Conservation (phyloP, 2,797 vertebrate species). For the Acanthurus leucopareius region DNA sequence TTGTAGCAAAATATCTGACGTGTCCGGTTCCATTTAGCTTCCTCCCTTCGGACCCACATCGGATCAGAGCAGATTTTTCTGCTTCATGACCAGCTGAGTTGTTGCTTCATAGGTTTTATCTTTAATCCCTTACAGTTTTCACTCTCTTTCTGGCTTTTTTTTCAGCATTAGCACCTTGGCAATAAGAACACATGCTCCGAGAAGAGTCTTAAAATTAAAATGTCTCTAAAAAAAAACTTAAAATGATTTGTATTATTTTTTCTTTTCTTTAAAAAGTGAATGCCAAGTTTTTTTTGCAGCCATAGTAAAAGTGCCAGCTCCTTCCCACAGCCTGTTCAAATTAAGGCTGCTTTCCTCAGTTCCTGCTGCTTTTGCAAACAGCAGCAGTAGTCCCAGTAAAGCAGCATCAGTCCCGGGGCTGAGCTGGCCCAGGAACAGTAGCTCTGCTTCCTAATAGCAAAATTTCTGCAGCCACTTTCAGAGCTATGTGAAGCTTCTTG, state of each 20-base stretch:
- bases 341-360: slow-evolving; percentile 49
- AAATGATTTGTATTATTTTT: not conserved
- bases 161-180: not conserved
- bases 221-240: not conserved
- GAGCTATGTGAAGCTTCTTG: slow-evolving; percentile 55
- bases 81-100: slow-evolving; percentile 21
- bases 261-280: slow-evolving; percentile 19
- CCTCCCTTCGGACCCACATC: slow-evolving; percentile 13
- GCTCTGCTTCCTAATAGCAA: slow-evolving; percentile 43
- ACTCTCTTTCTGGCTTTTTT: slow-evolving; percentile 1
- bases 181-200: not conserved
- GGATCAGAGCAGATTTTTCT: slow-evolving; percentile 15
- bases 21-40: slow-evolving; percentile 40
- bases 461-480: slow-evolving; percentile 48
- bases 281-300: slow-evolving; percentile 45
- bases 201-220: not conserved
- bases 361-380: slow-evolving; percentile 49
- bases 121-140: slow-evolving; percentile 10
- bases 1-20: slow-evolving; percentile 44
- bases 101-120: slow-evolving; percentile 28
- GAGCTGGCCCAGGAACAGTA: slow-evolving; percentile 48
- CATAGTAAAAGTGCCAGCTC: slow-evolving; percentile 43
- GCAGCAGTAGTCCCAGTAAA: slow-evolving; percentile 55
- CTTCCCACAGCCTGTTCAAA: slow-evolving; percentile 71
- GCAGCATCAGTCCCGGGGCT: slow-evolving; percentile 40